phyloP scores from a whole-genome alignment of 2,888 invertebrate species.

The Oasisia sp. region DNA sequence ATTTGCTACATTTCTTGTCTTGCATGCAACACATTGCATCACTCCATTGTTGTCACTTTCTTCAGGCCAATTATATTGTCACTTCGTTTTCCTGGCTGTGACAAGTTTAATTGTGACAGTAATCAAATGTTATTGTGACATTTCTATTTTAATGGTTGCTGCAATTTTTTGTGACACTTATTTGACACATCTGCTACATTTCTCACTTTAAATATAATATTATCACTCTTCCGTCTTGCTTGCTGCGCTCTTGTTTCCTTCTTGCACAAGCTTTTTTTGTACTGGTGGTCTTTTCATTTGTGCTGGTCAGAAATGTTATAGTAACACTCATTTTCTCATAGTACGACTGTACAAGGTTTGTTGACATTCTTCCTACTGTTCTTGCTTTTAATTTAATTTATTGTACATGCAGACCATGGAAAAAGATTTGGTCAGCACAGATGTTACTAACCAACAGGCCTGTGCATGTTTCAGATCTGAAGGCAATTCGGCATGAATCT shows the following conservation, averaged over 20 bases:
- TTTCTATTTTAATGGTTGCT: not conserved
- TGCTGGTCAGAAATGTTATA: not conserved
- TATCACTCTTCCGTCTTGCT: not conserved
- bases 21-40: not conserved
- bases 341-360: not conserved
- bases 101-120: not conserved
- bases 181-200: not conserved
- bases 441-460: not conserved
- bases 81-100: not conserved
- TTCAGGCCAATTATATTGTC: not conserved
- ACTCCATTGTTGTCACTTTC: no score
- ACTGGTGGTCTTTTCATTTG: not conserved
- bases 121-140: not conserved
- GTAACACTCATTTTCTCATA: not conserved
- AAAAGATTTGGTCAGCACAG: not conserved
- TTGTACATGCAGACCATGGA: not conserved
- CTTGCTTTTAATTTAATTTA: not conserved
- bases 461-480: conserved; percentile 12
- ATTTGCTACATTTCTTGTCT: not conserved
- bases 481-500: not conserved
- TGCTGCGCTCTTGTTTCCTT: not conserved
- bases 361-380: not conserved
- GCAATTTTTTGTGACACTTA: not conserved
- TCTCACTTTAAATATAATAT: not conserved
- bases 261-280: not conserved